Conservation (phyloP, 2,888 invertebrate genomes). For the Laothoe populi region DNA sequence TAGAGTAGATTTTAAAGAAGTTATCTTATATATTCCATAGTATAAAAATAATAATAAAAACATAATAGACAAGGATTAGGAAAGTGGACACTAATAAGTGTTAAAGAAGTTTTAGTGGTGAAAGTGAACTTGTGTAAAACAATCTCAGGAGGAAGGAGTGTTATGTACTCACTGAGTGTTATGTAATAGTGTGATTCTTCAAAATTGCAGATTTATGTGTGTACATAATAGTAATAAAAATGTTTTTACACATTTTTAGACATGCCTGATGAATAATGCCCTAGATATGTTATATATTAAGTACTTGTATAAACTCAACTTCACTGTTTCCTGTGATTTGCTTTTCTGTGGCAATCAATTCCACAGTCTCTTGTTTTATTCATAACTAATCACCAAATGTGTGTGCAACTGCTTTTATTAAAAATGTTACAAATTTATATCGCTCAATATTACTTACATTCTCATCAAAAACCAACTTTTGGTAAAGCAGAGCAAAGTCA, state of each 20-base stretch:
- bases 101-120: background rate
- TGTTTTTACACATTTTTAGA: too few relatives aligned
- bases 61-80: background rate
- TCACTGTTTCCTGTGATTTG: too few relatives aligned
- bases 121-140: background rate
- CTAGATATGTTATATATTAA: too few relatives aligned
- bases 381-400: too few relatives aligned
- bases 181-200: background rate
- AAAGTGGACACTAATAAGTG: background rate
- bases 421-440: too few relatives aligned
- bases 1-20: background rate
- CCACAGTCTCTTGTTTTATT: too few relatives aligned
- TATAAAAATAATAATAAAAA: background rate
- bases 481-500: conserved; percentile 93
- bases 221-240: too few relatives aligned
- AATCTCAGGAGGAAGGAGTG: background rate
- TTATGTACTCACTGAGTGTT: background rate
- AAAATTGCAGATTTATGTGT: too few relatives aligned
- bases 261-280: too few relatives aligned
- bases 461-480: conserved; percentile 92
- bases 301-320: too few relatives aligned
- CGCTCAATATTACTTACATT: conserved; percentile 83
- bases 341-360: too few relatives aligned
- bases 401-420: too few relatives aligned
- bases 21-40: background rate